phyloP scores from a whole-genome alignment of 2,797 vertebrate genomes.

The Neostethus bicornis region DNA sequence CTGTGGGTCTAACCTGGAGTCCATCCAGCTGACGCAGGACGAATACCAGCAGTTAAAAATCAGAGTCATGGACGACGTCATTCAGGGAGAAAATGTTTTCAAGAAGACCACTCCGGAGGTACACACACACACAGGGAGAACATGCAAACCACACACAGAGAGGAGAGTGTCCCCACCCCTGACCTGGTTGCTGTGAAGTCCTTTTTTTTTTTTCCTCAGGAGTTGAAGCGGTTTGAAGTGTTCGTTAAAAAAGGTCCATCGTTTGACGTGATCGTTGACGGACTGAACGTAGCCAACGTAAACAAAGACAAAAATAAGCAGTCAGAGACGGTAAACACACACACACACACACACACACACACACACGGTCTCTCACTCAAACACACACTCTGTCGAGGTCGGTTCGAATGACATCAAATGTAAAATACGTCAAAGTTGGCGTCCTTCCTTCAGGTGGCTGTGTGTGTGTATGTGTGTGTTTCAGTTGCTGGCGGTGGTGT shows the following conservation, averaged over 20 bases:
- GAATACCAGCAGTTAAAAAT: conserved; percentile 87
- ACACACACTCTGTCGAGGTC: too few relatives aligned
- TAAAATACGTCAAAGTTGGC: conserved; percentile 48
- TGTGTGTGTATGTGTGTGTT: conserved; percentile 23
- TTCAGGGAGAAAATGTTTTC: conserved; percentile 88
- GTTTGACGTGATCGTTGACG: conserved; percentile 93
- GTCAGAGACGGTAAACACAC: conserved; percentile 86
- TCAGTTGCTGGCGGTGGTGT: conserved; percentile 86
- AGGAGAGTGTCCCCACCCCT: too few relatives aligned
- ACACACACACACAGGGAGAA: conserved; percentile 6
- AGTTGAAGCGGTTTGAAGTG: conserved; percentile 84
- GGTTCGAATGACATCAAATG: too few relatives aligned
- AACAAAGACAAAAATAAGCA: conserved; percentile 68
- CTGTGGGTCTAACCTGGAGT: conserved; percentile 68
- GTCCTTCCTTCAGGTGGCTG: conserved; percentile 45
- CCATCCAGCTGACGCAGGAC: conserved; percentile 73
- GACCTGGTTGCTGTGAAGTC: too few relatives aligned
- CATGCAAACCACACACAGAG: neutral
- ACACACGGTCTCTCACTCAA: too few relatives aligned
- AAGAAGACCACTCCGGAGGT: conserved; percentile 93
- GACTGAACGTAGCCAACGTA: conserved; percentile 89
- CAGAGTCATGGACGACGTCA: conserved; percentile 85
- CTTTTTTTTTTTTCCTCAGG: conserved; percentile 70
- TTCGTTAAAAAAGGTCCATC: conserved; percentile 84
- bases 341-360: conserved; percentile 13